These are phyloP conservation scores for Alitta virens DNA, from an alignment of 2,888 invertebrate species.

Conservation along the genomic window DNA sequence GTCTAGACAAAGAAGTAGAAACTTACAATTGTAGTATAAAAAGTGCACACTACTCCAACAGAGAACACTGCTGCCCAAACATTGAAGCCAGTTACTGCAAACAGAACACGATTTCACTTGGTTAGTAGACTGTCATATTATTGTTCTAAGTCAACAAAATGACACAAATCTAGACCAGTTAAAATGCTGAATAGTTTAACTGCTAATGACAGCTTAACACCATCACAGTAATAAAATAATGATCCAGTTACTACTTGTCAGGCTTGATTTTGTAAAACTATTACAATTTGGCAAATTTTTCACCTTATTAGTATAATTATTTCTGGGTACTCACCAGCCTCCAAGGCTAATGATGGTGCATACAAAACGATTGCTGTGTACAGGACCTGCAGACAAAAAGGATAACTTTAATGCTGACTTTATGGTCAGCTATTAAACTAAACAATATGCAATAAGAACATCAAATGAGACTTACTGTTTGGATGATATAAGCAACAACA, in stretches of 20 bases:
- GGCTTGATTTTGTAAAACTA: too few relatives aligned
- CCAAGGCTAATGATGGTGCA: slow-evolving; percentile 52
- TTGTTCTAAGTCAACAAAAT: too few relatives aligned
- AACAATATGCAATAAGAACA: not conserved
- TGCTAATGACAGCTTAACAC: too few relatives aligned
- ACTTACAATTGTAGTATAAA: slow-evolving; percentile 84
- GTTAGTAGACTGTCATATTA: too few relatives aligned
- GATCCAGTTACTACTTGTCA: too few relatives aligned
- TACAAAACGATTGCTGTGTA: slow-evolving; percentile 56
- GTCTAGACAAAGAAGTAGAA: not conserved
- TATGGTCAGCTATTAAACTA: too few relatives aligned
- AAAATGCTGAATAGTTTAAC: too few relatives aligned
- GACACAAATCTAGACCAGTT: too few relatives aligned
- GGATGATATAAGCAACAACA: slow-evolving; percentile 80
- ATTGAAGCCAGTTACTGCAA: slow-evolving; percentile 79
- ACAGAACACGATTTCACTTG: not conserved
- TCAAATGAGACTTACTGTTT: slow-evolving; percentile 72
- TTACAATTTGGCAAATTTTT: too few relatives aligned
- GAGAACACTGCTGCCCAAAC: slow-evolving; percentile 76
- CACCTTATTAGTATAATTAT: too few relatives aligned
- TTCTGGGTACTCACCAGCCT: slow-evolving; percentile 51
- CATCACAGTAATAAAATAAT: too few relatives aligned
- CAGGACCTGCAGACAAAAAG: slow-evolving; percentile 39
- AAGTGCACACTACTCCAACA: slow-evolving; percentile 82
- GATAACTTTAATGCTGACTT: too few relatives aligned